Percentiles rank a stretch among this genome's conserved stretches.
phyloP scores from a whole-genome alignment of 2,113 vertebrate genomes.

The Nothocercus nigrocapillus region DNA sequence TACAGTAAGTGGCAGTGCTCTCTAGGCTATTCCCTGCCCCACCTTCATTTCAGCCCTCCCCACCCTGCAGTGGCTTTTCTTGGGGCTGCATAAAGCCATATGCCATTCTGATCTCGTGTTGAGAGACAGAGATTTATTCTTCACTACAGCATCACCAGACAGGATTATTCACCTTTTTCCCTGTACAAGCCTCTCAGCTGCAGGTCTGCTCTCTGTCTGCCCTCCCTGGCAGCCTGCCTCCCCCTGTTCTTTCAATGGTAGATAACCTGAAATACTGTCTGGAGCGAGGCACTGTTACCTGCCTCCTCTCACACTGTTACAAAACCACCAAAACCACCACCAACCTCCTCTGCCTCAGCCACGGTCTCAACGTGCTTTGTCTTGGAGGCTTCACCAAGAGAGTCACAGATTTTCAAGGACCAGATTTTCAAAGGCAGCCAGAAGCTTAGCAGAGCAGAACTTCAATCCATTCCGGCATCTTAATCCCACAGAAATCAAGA shows the following conservation, averaged over 20 bases:
- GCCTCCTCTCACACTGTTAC: not conserved
- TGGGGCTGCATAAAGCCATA: not conserved
- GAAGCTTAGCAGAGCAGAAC: not conserved
- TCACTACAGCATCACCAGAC: not conserved
- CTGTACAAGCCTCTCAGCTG: not conserved
- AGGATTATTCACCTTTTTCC: not conserved
- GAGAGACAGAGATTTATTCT: not conserved
- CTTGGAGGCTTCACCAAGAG: not conserved
- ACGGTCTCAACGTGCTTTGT: not conserved
- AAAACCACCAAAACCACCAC: no score
- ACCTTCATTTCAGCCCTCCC: not conserved
- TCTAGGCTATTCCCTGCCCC: conserved; percentile 13
- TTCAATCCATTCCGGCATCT: not conserved
- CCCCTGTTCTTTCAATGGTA: not conserved
- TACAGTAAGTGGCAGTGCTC: conserved; percentile 43
- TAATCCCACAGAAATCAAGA: not conserved
- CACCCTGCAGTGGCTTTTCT: not conserved
- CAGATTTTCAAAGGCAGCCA: not conserved
- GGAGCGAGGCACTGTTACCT: not conserved
- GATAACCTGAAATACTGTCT: not conserved
- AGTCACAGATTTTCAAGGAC: not conserved
- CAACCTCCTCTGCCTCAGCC: not conserved
- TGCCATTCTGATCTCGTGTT: not conserved
- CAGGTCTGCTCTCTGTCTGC: not conserved
- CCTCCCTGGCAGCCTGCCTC: not conserved